Evolutionary conservation across 2,888 invertebrate genomes (phyloP).

Genomic region (Acleris literana): DNA sequence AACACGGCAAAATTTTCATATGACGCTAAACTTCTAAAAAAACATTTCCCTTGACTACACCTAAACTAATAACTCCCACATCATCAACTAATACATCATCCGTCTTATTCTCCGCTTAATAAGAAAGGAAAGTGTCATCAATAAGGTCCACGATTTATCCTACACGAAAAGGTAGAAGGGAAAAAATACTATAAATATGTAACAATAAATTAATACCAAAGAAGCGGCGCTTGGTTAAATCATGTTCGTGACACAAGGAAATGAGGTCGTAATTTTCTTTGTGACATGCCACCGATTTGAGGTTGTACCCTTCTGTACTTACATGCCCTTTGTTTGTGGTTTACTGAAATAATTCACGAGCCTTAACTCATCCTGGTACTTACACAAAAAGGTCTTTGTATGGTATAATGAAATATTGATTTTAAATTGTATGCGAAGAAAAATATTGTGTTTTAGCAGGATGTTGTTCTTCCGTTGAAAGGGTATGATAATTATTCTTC

Average conservation of each 20-base stretch:
- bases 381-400: not conserved
- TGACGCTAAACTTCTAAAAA: too few species aligned
- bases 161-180: not conserved
- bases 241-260: conserved; percentile 7
- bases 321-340: conserved; percentile 8
- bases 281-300: conserved; percentile 12
- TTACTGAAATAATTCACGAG: not conserved
- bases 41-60: too few species aligned
- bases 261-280: conserved; percentile 21
- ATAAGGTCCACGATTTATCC: not conserved
- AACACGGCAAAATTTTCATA: too few species aligned
- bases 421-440: not conserved
- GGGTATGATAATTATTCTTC: too few species aligned
- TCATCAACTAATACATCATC: too few species aligned
- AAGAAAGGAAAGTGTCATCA: too few species aligned
- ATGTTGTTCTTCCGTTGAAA: too few species aligned
- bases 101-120: too few species aligned
- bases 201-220: conserved; percentile 14
- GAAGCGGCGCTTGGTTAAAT: conserved; percentile 15
- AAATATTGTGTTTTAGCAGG: too few species aligned
- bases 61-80: too few species aligned
- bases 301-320: conserved; percentile 8
- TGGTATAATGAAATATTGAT: not conserved
- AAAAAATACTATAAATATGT: not conserved
- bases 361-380: not conserved